Base-by-base conservation (phyloP, 1,140 invertebrate species). In the Pinna nobilis region DNA sequence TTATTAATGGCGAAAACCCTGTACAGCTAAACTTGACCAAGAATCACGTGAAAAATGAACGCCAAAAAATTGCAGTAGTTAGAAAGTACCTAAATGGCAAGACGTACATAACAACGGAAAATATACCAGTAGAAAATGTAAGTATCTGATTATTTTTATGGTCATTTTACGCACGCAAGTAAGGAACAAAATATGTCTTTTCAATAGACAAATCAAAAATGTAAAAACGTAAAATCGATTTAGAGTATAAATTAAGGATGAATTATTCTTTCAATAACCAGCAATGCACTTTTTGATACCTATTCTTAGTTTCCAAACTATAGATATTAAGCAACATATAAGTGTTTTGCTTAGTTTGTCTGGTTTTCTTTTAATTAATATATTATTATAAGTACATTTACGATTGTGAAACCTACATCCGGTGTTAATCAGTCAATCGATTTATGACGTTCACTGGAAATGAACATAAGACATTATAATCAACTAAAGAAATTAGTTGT, bases 91-190 rank as follows among this genome's bases (percentile, higher is more conserved):
- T 35, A 11, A 64, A 63, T 11, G 69, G 69, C 28, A 61, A 51
- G 11, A 18, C 50, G 7, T 28, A 57, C 41, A 15, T 71, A 20
- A 32, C 53, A 3, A 51, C 63, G 44, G 59, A 71, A 71, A 63
- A 71, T 55, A 49, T 71, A 47, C 59, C 59, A 20, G 37, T 37
- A 20, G n/a, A 41, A 15, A 53, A 64, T 25, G 69, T 71, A 71
- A 65, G 6, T 0, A 44, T 23, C 33, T 32, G 15, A 33, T 9
- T 23, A 15, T 63, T 63, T 63, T 20, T 23, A 3, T 53, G 13
- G 23, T 15, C 15, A 53, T 23, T 7, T 53, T 28, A 53, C 23
- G n/a, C n/a, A n/a, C n/a, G n/a, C n/a, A n/a, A n/a, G n/a, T n/a
- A n/a, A n/a, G n/a, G n/a, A n/a, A n/a, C n/a, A n/a, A n/a, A n/a